Percentiles rank a stretch among this genome's conserved stretches.
Conservation (phyloP, 2,113 vertebrate genomes). For the Austrofundulus limnaeus region DNA sequence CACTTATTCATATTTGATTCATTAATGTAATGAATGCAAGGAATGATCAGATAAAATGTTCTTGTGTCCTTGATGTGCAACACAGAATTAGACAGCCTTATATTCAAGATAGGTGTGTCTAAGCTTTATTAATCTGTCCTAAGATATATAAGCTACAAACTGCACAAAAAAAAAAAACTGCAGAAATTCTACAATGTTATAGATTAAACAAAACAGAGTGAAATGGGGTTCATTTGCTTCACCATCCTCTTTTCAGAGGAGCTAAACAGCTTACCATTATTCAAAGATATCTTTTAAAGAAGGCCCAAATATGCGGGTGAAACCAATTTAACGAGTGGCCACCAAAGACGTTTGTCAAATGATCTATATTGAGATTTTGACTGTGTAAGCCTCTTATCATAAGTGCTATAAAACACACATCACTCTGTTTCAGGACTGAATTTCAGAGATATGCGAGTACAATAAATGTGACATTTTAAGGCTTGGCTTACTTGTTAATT, state of each 20-base stretch:
- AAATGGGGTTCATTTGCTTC: slow-evolving; percentile 81
- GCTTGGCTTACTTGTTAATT: slow-evolving; percentile 84
- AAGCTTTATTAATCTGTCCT: slow-evolving; percentile 67
- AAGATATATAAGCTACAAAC: slow-evolving; percentile 69
- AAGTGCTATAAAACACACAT: slow-evolving; percentile 80
- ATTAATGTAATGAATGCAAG: slow-evolving; percentile 81
- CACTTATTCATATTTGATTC: slow-evolving; percentile 78
- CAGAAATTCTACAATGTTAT: slow-evolving; percentile 66
- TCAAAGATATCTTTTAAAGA: slow-evolving; percentile 82
- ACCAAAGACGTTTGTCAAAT: slow-evolving; percentile 82
- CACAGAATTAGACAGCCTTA: slow-evolving; percentile 66
- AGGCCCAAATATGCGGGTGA: slow-evolving; percentile 82
- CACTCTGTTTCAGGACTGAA: slow-evolving; percentile 81
- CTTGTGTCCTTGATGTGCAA: slow-evolving; percentile 76
- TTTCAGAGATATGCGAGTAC: slow-evolving; percentile 82
- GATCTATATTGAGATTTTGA: slow-evolving; percentile 83
- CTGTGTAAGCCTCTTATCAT: slow-evolving; percentile 83
- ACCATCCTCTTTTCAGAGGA: slow-evolving; percentile 76
- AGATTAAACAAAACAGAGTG: slow-evolving; percentile 79
- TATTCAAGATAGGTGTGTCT: slow-evolving; percentile 68
- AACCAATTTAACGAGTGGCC: slow-evolving; percentile 84
- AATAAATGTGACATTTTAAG: slow-evolving; percentile 85
- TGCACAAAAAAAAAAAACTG: slow-evolving; percentile 48
- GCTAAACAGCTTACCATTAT: slow-evolving; percentile 82
- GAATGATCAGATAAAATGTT: slow-evolving; percentile 72